Evolutionary conservation across 2,888 invertebrate genomes (phyloP), one percentile per base, ranked within the genome.

Genomic region (Hesperia comma): DNA sequence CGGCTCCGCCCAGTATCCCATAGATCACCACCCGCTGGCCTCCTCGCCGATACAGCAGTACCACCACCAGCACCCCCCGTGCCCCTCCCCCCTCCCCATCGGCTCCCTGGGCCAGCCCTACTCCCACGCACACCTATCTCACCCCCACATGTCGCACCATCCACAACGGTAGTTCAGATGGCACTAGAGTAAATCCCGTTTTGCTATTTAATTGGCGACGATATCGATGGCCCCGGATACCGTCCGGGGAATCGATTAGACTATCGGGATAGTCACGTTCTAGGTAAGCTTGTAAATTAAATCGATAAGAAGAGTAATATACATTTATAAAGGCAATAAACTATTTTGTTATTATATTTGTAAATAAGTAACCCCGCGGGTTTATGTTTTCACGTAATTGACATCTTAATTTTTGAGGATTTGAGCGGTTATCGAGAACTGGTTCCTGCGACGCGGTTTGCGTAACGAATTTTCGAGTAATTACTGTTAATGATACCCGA

Each of bases 131-230:
- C 94, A 91, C 78, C 85, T 92, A 81, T 94, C 94, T 74, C 95
- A 95, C 82, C 94, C 95, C 70, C 95, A 95, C 85, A 95, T 96
- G 89, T 95, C 95, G 57, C 96, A 95, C 83, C 97, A 97, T 90
- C 95, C 96, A 79, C 97, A 97, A 92, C 96, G 97, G 95, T 97
- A 96, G 95, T 94, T 85, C 73, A 68, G 79, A 81, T 81, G 81
- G 81, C 81, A 80, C 80, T 84, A 82, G 80, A 79, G 72, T 82
- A 80, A 81, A 84, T 80, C 80, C 75, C 79, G 75, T 69, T 70
- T 64, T 62, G 69, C 69, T 74, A 72, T 74, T 68, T 69, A 74
- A 78, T 75, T 77, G 73, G 74, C 71, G 72, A 70, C 72, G 72
- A 75, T 74, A 75, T 76, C 74, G 72, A 72, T 74, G 67, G 69